A percentile compares a stretch with the other conserved stretches of the same genome.
phyloP scores from a whole-genome alignment of 2,888 invertebrate genomes.

The Ophion ellenae region DNA sequence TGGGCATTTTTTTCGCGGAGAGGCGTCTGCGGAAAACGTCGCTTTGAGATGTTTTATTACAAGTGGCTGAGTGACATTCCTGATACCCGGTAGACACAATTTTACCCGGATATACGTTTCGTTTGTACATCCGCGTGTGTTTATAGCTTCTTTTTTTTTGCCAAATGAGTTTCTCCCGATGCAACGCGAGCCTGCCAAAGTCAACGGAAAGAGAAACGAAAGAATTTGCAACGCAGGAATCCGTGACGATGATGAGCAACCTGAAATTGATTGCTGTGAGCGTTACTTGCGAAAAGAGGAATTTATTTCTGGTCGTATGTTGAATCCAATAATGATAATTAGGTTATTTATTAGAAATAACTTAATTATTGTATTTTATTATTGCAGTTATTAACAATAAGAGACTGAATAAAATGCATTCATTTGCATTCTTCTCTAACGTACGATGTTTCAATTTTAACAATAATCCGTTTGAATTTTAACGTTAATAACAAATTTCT shows the following conservation, averaged over 20 bases:
- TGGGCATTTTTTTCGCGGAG: constrained; percentile 48
- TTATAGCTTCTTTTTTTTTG: constrained; percentile 37
- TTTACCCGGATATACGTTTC: constrained; percentile 30
- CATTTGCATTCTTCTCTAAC: too few species aligned
- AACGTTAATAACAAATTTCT: too few species aligned
- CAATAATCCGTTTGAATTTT: too few species aligned
- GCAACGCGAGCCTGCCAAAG: background rate
- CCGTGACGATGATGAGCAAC: constrained; percentile 22
- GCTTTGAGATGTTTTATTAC: constrained; percentile 52
- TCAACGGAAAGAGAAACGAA: constrained; percentile 30
- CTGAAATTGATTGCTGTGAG: background rate
- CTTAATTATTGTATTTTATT: too few species aligned
- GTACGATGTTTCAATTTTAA: too few species aligned
- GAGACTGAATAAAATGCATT: too few species aligned
- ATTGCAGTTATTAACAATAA: too few species aligned
- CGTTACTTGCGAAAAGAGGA: constrained; percentile 14
- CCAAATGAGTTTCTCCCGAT: constrained; percentile 50
- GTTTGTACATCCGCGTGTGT: background rate
- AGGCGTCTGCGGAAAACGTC: constrained; percentile 34
- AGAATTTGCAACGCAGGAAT: constrained; percentile 26
- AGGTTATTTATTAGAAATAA: background rate
- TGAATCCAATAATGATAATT: background rate
- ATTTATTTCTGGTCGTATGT: background rate
- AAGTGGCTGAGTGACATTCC: constrained; percentile 65
- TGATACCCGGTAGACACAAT: constrained; percentile 62